These are phyloP conservation scores for Cryptotermes secundus DNA, from an alignment of 1,140 invertebrate genomes.

Conservation along the genomic window DNA sequence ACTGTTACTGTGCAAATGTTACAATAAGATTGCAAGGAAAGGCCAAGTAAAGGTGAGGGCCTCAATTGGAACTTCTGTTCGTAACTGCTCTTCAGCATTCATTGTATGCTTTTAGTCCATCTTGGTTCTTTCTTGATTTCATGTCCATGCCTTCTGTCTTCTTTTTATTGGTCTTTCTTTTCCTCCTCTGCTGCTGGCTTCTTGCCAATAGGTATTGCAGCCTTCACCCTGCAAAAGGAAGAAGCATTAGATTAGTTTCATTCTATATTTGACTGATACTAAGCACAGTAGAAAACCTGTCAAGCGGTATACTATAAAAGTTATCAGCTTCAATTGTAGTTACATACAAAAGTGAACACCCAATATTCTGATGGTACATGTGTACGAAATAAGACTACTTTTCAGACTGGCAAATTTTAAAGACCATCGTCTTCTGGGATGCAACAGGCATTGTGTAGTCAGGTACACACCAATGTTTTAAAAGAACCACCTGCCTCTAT, in stretches of 20 bases:
- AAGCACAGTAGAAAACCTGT: too few relatives aligned
- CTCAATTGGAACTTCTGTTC: neutral
- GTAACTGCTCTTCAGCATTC: neutral
- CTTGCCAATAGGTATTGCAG: slow-evolving; percentile 86
- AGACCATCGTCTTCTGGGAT: too few relatives aligned
- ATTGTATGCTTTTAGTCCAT: neutral
- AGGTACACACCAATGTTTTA: too few relatives aligned
- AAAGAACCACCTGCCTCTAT: too few relatives aligned
- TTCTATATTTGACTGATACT: too few relatives aligned
- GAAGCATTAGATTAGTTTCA: neutral
- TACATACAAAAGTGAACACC: too few relatives aligned
- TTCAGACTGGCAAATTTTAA: too few relatives aligned
- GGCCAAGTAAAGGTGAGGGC: neutral
- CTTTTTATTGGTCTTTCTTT: slow-evolving; percentile 77
- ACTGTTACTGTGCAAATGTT: neutral
- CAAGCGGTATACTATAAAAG: too few relatives aligned
- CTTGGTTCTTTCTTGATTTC: neutral
- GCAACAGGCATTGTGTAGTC: too few relatives aligned
- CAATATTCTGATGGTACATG: too few relatives aligned
- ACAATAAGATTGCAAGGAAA: neutral
- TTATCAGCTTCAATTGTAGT: too few relatives aligned
- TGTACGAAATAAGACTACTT: too few relatives aligned
- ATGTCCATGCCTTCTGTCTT: neutral
- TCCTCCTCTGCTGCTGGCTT: slow-evolving; percentile 68
- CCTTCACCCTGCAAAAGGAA: slow-evolving; percentile 72